Percentiles rank a stretch among this genome's conserved stretches.
Evolutionary conservation across 2,113 vertebrate genomes (phyloP).

Genomic region (Sakesphorus luctuosus): DNA sequence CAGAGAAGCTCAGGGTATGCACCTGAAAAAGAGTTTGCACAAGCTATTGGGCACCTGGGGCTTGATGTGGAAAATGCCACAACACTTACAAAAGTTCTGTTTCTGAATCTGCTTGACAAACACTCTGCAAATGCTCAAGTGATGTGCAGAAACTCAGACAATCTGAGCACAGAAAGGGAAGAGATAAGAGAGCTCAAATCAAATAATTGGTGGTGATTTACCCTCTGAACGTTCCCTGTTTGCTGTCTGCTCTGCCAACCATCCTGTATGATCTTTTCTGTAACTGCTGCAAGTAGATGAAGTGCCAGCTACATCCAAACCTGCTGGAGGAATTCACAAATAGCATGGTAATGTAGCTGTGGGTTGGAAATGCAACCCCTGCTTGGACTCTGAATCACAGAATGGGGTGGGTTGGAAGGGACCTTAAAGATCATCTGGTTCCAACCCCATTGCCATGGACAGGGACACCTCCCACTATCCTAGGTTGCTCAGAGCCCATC

Average conservation of each 20-base stretch:
- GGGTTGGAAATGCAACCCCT: neutral
- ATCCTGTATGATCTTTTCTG: neutral
- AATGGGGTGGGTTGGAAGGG: neutral
- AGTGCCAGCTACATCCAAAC: neutral
- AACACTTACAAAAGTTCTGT: neutral
- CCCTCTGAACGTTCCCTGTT: neutral
- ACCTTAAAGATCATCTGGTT: neutral
- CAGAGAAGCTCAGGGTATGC: neutral
- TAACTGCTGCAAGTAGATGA: neutral
- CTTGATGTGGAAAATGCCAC: neutral
- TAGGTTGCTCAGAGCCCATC: neutral
- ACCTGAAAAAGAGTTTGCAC: neutral
- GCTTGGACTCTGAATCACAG: neutral
- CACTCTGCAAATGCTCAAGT: neutral
- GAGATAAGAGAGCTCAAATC: neutral
- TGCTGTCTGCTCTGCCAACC: neutral
- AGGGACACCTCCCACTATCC: neutral
- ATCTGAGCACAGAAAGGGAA: neutral
- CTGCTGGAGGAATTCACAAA: neutral
- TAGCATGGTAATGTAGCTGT: neutral
- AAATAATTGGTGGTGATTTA: neutral
- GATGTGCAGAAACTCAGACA: neutral
- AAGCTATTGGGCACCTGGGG: neutral
- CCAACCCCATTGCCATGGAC: neutral
- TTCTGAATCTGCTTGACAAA: neutral